Percentiles rank a stretch among this genome's conserved stretches.
These are phyloP conservation scores for Paradoxurus hermaphroditus DNA, from an alignment of 2,113 vertebrate genomes.

Conservation along the genomic window DNA sequence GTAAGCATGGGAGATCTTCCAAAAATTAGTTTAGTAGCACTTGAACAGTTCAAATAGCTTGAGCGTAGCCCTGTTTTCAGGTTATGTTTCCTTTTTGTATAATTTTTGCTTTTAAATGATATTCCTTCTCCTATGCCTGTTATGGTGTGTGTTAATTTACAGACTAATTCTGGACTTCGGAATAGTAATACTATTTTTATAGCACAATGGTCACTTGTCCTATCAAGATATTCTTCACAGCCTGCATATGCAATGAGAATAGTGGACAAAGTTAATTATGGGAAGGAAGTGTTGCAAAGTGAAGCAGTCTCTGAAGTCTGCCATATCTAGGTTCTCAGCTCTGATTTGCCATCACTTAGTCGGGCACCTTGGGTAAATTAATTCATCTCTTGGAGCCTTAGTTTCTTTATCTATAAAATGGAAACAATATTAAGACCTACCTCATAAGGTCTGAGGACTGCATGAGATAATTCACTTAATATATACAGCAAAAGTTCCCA, in stretches of 20 bases:
- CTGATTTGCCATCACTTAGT: not conserved
- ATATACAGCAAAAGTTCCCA: not conserved
- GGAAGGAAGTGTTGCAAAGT: not conserved
- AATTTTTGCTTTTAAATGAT: not conserved
- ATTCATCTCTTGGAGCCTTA: not conserved
- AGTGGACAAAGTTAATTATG: not conserved
- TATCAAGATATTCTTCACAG: not conserved
- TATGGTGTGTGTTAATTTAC: not conserved
- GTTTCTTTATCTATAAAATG: conserved; percentile 2
- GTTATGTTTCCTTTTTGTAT: not conserved
- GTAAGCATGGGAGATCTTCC: not conserved
- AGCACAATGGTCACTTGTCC: not conserved
- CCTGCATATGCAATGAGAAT: not conserved
- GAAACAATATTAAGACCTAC: conserved; percentile 11
- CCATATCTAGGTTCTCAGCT: not conserved
- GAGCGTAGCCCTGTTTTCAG: not conserved
- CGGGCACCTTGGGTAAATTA: not conserved
- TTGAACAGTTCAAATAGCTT: not conserved
- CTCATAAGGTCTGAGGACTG: not conserved
- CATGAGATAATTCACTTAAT: not conserved
- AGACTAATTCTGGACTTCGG: not conserved
- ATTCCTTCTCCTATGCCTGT: not conserved
- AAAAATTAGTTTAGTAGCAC: conserved; percentile 19
- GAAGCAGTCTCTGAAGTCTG: not conserved
- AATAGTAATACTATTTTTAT: not conserved